Evolutionary conservation across 2,888 invertebrate species (phyloP), one percentile per base, ranked within the genome.

Genomic region (Parnassius mnemosyne): DNA sequence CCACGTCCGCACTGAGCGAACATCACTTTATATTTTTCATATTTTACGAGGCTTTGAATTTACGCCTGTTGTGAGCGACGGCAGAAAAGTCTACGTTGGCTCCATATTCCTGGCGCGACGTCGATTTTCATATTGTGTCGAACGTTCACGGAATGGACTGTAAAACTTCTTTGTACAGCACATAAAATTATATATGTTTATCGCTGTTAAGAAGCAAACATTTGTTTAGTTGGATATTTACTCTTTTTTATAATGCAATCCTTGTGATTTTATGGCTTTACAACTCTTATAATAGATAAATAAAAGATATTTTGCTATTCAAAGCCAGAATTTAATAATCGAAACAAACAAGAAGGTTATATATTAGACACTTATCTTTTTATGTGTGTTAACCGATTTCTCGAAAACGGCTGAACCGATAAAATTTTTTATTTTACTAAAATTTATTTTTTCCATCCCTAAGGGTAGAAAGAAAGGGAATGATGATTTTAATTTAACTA

Each of bases 11-110:
- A 68, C 13, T 49, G 9, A 13, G 65, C 66, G 64, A 72, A 75
- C 79, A 75, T 75, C 72, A 74, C 68, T 60, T 61, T 76, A 80
- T 84, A 83, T 87, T 86, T 86, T 87, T 87, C 87, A 87, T 85
- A 87, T 85, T 89, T 88, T 87, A 89, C 85, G 87, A 87, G 75
- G 78, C 82, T 87, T 85, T 82, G 85, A 88, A 87, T 87, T 84
- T 83, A 84, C 80, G 80, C 79, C 78, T 73, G 76, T 73, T 72
- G 74, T 77, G 76, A 76, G 74, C 68, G 70, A 74, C 72, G 72
- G 73, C 71, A 71, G 74, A 71, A 77, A 76, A 78, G 71, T 77
- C 73, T 71, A 72, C 70, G 67, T 72, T 70, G 71, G 72, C 67
- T 67, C 57, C 53, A 66, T 68, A 71, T 71, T 72, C 68, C 65